Percentiles rank a stretch among this genome's conserved stretches.
Conservation (phyloP, 2,888 invertebrate genomes). For the Plusia festucae region DNA sequence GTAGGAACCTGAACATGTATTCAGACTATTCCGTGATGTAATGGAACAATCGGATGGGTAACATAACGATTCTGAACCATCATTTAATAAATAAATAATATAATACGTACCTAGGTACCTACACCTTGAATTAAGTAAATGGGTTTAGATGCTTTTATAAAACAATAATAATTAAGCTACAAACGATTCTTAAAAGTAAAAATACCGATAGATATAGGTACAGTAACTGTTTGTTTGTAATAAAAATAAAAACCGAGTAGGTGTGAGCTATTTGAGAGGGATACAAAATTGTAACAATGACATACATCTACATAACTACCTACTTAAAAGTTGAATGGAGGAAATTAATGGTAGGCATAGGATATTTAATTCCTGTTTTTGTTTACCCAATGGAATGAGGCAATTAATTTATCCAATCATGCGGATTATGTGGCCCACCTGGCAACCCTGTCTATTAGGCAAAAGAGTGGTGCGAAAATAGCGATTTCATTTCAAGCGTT, state of each 20-base stretch:
- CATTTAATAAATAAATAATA: not conserved
- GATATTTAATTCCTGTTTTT: not conserved
- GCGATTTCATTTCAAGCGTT: constrained; percentile 64
- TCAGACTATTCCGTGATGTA: not conserved
- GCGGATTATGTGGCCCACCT: not conserved
- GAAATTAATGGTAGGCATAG: not conserved
- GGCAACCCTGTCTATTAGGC: constrained; percentile 33
- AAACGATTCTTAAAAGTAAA: not conserved
- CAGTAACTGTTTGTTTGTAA: no score
- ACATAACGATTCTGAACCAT: not conserved
- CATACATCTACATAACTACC: constrained; percentile 23
- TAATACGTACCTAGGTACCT: no score
- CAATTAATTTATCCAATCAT: not conserved
- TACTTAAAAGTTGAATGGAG: constrained; percentile 20
- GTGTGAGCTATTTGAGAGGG: not conserved
- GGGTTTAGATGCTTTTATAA: not conserved
- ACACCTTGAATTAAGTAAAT: not conserved
- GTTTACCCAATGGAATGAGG: not conserved
- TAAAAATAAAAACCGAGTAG: not conserved
- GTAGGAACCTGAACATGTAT: not conserved
- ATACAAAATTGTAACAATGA: constrained; percentile 5
- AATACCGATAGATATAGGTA: not conserved
- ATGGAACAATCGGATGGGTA: not conserved
- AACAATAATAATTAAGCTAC: not conserved
- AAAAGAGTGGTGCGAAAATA: constrained; percentile 54